These are phyloP conservation scores for Tapirus indicus DNA, from an alignment of 2,797 vertebrate species.

Conservation along the genomic window DNA sequence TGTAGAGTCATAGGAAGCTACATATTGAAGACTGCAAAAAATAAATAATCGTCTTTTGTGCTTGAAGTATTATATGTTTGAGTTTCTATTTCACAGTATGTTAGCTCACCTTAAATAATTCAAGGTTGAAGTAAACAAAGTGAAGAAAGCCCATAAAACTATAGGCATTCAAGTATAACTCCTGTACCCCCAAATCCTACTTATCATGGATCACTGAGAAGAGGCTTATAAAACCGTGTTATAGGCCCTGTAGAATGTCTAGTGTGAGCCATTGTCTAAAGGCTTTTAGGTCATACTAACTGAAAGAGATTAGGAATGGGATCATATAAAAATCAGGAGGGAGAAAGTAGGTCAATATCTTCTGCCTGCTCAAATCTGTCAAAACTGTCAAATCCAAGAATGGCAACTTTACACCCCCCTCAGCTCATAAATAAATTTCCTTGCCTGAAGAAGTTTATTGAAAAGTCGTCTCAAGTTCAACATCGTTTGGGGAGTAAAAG, in stretches of 20 bases:
- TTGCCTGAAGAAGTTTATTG: not conserved
- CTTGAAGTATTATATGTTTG: not conserved
- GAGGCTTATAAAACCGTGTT: not conserved
- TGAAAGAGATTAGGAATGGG: not conserved
- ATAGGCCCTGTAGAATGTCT: not conserved
- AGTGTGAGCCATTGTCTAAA: not conserved
- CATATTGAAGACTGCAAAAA: not conserved
- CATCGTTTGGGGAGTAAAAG: not conserved
- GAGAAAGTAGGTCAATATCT: not conserved
- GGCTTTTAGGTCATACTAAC: not conserved
- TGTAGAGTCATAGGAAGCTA: not conserved
- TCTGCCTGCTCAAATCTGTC: not conserved
- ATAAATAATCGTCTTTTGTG: not conserved
- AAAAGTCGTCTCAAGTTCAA: not conserved
- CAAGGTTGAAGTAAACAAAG: not conserved
- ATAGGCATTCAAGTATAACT: not conserved
- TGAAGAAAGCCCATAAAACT: not conserved
- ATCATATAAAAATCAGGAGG: not conserved
- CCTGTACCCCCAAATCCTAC: not conserved
- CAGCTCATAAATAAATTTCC: not conserved
- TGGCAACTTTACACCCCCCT: not conserved
- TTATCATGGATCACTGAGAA: not conserved
- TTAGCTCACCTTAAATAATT: not conserved
- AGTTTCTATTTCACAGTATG: not conserved
- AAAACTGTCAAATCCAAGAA: not conserved